phyloP scores from a whole-genome alignment of 1,140 invertebrate species.

The Monochamus saltuarius region DNA sequence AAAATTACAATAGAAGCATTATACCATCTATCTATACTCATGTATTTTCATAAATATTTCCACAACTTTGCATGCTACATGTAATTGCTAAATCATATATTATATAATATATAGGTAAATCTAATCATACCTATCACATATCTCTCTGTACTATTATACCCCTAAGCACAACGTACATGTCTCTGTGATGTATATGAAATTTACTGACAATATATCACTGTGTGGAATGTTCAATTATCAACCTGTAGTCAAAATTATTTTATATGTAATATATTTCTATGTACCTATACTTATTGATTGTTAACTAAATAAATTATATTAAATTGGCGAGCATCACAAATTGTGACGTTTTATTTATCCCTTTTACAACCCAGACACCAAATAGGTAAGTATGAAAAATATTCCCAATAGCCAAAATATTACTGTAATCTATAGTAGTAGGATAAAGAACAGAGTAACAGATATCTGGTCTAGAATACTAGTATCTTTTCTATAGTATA shows the following conservation, averaged over 20 bases:
- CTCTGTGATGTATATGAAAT: constrained; percentile 23
- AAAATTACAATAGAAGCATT: not conserved
- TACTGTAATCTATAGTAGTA: no score
- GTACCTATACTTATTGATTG: constrained; percentile 23
- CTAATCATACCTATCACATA: constrained; percentile 1
- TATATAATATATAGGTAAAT: constrained; percentile 4
- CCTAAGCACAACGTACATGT: not conserved
- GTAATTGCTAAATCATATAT: no score
- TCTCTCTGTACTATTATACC: not conserved
- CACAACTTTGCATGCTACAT: not conserved
- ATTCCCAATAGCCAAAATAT: no score
- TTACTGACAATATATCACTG: constrained; percentile 20
- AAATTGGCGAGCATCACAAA: constrained; percentile 20
- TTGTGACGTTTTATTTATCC: no score
- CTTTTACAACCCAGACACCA: no score
- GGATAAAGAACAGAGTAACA: no score
- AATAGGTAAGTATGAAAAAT: no score
- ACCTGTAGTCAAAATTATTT: constrained; percentile 21
- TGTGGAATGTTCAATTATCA: constrained; percentile 20
- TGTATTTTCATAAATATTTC: not conserved
- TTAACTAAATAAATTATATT: constrained; percentile 13
- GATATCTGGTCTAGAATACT: no score
- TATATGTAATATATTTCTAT: constrained; percentile 25
- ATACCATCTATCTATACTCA: not conserved
- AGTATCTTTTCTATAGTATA: no score